Percentiles rank a stretch among this genome's conserved stretches.
phyloP scores from a whole-genome alignment of 2,113 vertebrate species.

The Macrotus californicus region DNA sequence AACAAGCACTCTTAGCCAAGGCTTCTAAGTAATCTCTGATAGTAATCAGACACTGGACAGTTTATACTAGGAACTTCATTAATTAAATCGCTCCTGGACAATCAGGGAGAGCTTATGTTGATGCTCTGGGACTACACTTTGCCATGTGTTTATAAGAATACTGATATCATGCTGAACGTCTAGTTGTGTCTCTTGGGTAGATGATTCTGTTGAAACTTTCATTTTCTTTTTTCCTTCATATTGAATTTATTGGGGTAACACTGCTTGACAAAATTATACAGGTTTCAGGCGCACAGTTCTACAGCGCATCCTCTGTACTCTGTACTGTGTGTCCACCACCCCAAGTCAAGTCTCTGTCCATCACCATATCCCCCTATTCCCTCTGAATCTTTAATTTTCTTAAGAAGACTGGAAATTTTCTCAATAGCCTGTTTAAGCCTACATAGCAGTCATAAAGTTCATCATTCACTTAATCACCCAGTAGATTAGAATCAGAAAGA shows the following conservation, averaged over 20 bases:
- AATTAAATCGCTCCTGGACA: neutral
- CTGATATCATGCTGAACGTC: neutral
- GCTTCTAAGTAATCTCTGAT: neutral
- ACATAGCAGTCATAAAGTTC: neutral
- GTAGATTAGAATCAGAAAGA: neutral
- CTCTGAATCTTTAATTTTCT: neutral
- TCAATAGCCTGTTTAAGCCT: neutral
- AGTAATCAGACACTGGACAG: neutral
- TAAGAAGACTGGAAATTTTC: neutral
- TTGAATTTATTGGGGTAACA: too few relatives aligned
- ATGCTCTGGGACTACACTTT: neutral
- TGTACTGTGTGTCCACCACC: too few relatives aligned
- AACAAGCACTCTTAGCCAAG: neutral
- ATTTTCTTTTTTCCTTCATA: neutral
- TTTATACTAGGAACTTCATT: neutral
- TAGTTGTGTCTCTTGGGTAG: neutral
- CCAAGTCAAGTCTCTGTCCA: too few relatives aligned
- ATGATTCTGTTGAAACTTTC: neutral
- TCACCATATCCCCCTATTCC: too few relatives aligned
- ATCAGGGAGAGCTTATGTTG: neutral
- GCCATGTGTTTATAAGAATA: neutral
- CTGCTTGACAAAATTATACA: too few relatives aligned
- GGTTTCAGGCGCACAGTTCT: too few relatives aligned
- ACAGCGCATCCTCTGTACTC: too few relatives aligned
- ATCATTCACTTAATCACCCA: neutral